Conservation (phyloP, 2,797 vertebrate genomes). For the Tamandua tetradactyla region DNA sequence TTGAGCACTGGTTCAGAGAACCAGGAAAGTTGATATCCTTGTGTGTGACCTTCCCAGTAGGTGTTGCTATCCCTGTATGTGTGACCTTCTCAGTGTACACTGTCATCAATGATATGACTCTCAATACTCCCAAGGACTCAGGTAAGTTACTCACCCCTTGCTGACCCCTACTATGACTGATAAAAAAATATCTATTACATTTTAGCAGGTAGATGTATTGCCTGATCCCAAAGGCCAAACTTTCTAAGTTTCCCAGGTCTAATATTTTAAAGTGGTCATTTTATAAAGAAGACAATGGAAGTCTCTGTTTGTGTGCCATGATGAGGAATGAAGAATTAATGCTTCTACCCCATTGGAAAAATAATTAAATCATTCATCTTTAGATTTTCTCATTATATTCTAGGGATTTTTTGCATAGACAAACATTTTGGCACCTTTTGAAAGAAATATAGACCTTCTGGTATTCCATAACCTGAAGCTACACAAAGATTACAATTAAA, state of each 20-base stretch:
- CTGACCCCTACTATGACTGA: background rate
- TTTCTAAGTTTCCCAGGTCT: constrained; percentile 25
- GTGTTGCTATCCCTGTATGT: background rate
- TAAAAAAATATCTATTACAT: constrained; percentile 9
- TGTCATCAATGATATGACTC: constrained; percentile 16
- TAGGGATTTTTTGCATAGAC: constrained; percentile 46
- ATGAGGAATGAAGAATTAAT: constrained; percentile 13
- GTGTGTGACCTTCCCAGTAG: background rate
- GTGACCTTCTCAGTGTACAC: background rate
- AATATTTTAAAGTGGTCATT: constrained; percentile 40
- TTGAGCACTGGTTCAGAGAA: constrained; percentile 40
- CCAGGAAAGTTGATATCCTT: background rate
- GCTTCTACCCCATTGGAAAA: background rate
- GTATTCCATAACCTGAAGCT: constrained; percentile 48
- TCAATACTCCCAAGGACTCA: constrained; percentile 22
- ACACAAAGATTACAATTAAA: constrained; percentile 36
- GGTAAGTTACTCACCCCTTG: constrained; percentile 41
- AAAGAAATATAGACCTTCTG: constrained; percentile 57
- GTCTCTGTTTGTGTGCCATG: background rate
- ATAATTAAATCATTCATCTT: constrained; percentile 49
- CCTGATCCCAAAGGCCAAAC: constrained; percentile 35
- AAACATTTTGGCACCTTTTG: constrained; percentile 54
- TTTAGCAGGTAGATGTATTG: background rate
- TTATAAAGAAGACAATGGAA: constrained; percentile 42
- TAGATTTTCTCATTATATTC: constrained; percentile 26